These are phyloP conservation scores for Sylvietta virens DNA, from an alignment of 2,113 vertebrate species.

Conservation along the genomic window DNA sequence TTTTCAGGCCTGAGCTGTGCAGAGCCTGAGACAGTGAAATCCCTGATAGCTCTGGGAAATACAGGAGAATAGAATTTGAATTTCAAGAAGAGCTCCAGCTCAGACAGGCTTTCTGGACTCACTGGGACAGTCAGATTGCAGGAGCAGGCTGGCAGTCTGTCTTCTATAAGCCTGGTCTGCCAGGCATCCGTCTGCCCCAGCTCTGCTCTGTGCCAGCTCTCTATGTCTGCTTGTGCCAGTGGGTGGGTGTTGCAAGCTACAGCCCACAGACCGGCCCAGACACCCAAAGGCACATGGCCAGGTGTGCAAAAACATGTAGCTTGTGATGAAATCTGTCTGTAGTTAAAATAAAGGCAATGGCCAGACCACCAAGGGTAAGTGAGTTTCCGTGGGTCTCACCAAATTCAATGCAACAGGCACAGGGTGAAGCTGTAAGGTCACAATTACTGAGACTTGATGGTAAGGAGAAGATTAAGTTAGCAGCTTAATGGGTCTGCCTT, in stretches of 20 bases:
- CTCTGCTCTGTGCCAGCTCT: not conserved
- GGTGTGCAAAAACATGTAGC: rapidly evolving
- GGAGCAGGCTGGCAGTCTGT: not conserved
- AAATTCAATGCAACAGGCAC: not conserved
- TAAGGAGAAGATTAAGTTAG: not conserved
- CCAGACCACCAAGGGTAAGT: not conserved
- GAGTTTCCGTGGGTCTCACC: not conserved
- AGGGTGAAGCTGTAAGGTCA: not conserved
- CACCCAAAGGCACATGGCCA: not conserved
- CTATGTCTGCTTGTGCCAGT: not conserved
- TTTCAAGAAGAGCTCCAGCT: not conserved
- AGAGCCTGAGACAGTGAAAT: not conserved
- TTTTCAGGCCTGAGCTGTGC: not conserved
- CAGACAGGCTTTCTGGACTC: not conserved
- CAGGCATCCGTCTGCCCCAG: not conserved
- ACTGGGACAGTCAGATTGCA: not conserved
- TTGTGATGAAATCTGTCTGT: not conserved
- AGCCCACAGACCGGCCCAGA: not conserved
- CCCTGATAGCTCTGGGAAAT: not conserved
- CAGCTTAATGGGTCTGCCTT: not conserved
- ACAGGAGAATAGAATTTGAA: not conserved
- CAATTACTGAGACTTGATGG: not conserved
- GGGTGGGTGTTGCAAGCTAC: not conserved
- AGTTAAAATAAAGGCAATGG: not conserved
- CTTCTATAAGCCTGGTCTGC: not conserved